Percentiles rank a stretch among this genome's conserved stretches.
These are phyloP conservation scores for Eciton burchellii DNA, from an alignment of 1,140 invertebrate genomes.

Conservation along the genomic window DNA sequence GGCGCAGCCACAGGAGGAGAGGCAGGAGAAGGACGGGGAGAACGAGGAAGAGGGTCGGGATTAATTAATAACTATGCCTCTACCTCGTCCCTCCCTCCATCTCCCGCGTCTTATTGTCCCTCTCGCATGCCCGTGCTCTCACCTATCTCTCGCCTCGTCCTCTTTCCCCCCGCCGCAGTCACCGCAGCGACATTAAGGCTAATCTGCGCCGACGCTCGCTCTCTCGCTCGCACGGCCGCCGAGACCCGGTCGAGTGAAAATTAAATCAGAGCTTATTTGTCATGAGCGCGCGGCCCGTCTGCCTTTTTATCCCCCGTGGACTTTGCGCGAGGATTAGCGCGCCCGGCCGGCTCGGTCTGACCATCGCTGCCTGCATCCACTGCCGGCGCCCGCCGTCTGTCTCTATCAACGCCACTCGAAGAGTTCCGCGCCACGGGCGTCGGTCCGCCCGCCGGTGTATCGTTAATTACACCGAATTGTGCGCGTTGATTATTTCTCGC, in stretches of 20 bases:
- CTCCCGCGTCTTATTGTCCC: constrained; percentile 15
- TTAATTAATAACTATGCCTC: constrained; percentile 82
- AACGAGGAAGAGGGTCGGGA: constrained; percentile 70
- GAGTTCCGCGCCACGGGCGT: constrained; percentile 28
- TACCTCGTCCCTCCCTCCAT: constrained; percentile 21
- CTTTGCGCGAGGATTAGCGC: constrained; percentile 77
- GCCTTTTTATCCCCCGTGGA: constrained; percentile 72
- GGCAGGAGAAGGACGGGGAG: constrained; percentile 66
- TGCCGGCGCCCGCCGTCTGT: constrained; percentile 63
- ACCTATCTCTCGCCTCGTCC: constrained; percentile 1
- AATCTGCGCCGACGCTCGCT: constrained; percentile 77
- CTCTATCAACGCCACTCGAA: constrained; percentile 56
- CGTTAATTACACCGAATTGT: constrained; percentile 52
- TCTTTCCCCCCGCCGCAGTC: constrained; percentile 21
- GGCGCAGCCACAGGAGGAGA: constrained; percentile 54
- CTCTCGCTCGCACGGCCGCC: constrained; percentile 40
- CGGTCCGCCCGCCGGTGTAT: constrained; percentile 31
- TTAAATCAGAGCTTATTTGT: constrained; percentile 83
- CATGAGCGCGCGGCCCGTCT: constrained; percentile 73
- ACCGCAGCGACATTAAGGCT: constrained; percentile 76
- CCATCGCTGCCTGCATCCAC: constrained; percentile 62
- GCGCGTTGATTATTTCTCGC: constrained; percentile 46
- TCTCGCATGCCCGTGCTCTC: neutral
- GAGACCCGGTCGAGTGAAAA: constrained; percentile 79
- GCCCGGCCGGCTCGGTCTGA: constrained; percentile 63